Base-by-base conservation (phyloP, 2,113 vertebrate genomes). In the Brienomyrus brachyistius region DNA sequence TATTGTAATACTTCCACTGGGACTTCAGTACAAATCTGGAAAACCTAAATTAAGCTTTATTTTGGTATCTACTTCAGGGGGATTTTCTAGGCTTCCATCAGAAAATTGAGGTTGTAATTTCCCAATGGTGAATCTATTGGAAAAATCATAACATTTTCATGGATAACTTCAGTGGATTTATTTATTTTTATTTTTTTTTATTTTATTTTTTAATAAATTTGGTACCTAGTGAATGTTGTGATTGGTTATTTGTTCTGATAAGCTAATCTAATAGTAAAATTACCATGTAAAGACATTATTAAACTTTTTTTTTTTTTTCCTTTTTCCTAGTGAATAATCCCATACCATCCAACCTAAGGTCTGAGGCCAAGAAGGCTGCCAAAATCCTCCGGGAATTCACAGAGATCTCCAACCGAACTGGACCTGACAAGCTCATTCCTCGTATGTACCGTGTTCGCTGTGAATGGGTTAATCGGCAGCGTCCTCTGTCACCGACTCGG, bases 371-470 rank as follows among this genome's bases (percentile, higher is more conserved):
- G 95, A 99, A 99, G 89, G 98, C 97, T 35, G 98, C 97, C 88
- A 99, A 98, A 95, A 99, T 99, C 94, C 94, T 99, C 59, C 94
- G 96, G 94, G 97, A 99, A 88, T 99, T 99, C 95, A 99, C 98
- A 0, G 97, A 99, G 92, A 98, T 99, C 94, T 97, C 97, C 92
- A 97, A 96, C 89, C 93, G 98, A 93, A 95, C 94, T 89, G 98
- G 98, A 77, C 97, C 97, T 0, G 98, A 99, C 95, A 99, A 97
- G 92, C 97, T 99, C 88, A 99, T 99, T 94, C 98, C 98, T 91
- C 93, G 96, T 97, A 92, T 94, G 92, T 89, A 1, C 21, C 50
- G 11, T 31, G 6, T 88, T 27, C 1, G 21, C 40, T 47, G 4
- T 27, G 31, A 83, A 56, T 19, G 40, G 52, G 74, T 59, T 89